A percentile compares a stretch with the other conserved stretches of the same genome.
These are phyloP conservation scores for rat (Rattus norvegicus) DNA, from an alignment of 2,113 vertebrate genomes.

Conservation along the genomic window DNA sequence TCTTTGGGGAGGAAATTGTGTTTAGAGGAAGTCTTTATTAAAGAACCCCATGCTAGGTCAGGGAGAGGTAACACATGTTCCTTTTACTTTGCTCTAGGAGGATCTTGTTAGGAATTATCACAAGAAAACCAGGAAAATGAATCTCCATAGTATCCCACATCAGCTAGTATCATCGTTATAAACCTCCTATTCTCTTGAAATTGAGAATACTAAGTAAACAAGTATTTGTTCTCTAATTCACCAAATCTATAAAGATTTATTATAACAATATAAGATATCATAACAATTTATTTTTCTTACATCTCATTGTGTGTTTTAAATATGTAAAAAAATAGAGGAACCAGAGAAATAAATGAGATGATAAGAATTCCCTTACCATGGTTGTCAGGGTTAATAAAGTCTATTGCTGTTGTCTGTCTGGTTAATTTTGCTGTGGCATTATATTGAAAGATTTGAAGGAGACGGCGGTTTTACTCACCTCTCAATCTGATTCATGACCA, in stretches of 20 bases:
- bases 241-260: neutral
- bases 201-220: neutral
- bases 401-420: neutral
- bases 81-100: neutral
- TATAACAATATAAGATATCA: neutral
- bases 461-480: neutral
- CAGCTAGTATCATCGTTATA: neutral
- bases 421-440: neutral
- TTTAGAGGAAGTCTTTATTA: neutral
- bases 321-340: neutral
- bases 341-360: neutral
- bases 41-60: too few species aligned
- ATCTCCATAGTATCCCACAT: neutral
- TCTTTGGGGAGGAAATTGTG: neutral
- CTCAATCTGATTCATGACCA: neutral
- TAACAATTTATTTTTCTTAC: neutral
- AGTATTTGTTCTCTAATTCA: neutral
- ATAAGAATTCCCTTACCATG: neutral
- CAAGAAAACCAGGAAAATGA: neutral
- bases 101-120: neutral
- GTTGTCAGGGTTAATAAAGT: neutral
- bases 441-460: neutral
- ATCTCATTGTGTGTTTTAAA: neutral
- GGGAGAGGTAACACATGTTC: neutral
- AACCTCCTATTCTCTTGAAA: neutral